Evolutionary conservation across 2,113 vertebrate genomes (phyloP).

Genomic region (Protomyctophum bolini): DNA sequence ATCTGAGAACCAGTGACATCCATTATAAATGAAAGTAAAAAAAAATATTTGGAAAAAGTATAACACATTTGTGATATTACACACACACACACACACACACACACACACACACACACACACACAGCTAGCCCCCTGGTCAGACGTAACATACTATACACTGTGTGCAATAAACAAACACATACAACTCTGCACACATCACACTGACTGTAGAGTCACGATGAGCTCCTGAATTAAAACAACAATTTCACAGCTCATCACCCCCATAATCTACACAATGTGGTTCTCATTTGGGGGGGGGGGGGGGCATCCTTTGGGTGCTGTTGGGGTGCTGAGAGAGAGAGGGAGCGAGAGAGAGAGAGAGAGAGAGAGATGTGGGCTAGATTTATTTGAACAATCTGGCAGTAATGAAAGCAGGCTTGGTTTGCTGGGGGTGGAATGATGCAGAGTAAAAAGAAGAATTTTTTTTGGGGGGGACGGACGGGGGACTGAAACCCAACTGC

Average conservation of each 20-base stretch:
- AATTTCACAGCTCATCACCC: slow-evolving; percentile 49
- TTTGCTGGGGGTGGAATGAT: slow-evolving; percentile 52
- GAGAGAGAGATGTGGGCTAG: slow-evolving; percentile 14
- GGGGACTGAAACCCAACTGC: slow-evolving; percentile 55
- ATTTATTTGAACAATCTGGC: slow-evolving; percentile 73
- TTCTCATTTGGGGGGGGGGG: slow-evolving; percentile 43
- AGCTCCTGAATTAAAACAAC: slow-evolving; percentile 33
- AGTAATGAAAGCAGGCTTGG: slow-evolving; percentile 59
- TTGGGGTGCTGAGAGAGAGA: slow-evolving; percentile 23
- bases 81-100: too few species aligned
- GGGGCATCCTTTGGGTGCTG: slow-evolving; percentile 17
- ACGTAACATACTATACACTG: too few species aligned
- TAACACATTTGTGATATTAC: too few species aligned
- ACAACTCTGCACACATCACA: background rate
- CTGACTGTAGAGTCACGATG: background rate
- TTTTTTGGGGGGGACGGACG: slow-evolving; percentile 36
- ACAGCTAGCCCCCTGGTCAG: too few species aligned
- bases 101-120: too few species aligned
- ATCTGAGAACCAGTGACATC: too few species aligned
- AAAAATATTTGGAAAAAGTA: too few species aligned
- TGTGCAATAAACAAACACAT: too few species aligned
- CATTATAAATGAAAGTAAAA: too few species aligned
- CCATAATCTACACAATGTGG: slow-evolving; percentile 54
- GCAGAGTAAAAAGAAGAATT: slow-evolving; percentile 25
- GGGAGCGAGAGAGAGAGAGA: background rate